Evolutionary conservation across 2,797 vertebrate species (phyloP), one percentile per base, ranked within the genome.

Genomic region (Vireo griseus): DNA sequence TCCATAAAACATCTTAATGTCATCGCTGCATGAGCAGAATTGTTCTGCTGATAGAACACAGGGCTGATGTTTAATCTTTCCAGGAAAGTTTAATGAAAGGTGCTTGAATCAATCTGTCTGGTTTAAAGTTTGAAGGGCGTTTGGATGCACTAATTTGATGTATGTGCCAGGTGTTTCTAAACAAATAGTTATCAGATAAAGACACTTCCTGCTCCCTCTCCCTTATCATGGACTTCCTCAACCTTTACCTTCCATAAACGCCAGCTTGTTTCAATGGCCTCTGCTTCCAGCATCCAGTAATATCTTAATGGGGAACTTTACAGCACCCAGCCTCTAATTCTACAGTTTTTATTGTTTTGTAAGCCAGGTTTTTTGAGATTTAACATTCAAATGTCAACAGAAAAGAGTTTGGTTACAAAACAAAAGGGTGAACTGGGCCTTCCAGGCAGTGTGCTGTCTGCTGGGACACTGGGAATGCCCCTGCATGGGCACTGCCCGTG

Each of bases 101-200:
- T 90, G 92, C 91, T 86, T 84, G 89, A 84, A 88, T 92, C 91
- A 86, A 86, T 94, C 76, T 42, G 61, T 77, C 92, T 95, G 93
- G 81, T 96, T 95, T 96, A 91, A 96, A 95, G 94, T 95, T 95
- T 95, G 92, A 95, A 96, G 94, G 95, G 93, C 92, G 42, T 52
- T 85, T 88, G 86, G 83, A 82, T 72, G 89, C 85, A 40, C 75
- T 82, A 66, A 90, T 92, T 51, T 78, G 63, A 80, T 61, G 37
- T 80, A 61, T 50, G 74, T 55, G 88, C 93, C 94, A 95, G 88
- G 88, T 92, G 85, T 92, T 96, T 92, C 72, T 93, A 96, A 92
- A 90, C 76, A 95, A 95, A 94, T 28, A 91, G 89, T 68, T 85
- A 29, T 71, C 51, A 88, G 79, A 88, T 90, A 96, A 94, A 84